These are phyloP conservation scores for Meriones unguiculatus DNA, from an alignment of 2,113 vertebrate genomes.

Conservation along the genomic window DNA sequence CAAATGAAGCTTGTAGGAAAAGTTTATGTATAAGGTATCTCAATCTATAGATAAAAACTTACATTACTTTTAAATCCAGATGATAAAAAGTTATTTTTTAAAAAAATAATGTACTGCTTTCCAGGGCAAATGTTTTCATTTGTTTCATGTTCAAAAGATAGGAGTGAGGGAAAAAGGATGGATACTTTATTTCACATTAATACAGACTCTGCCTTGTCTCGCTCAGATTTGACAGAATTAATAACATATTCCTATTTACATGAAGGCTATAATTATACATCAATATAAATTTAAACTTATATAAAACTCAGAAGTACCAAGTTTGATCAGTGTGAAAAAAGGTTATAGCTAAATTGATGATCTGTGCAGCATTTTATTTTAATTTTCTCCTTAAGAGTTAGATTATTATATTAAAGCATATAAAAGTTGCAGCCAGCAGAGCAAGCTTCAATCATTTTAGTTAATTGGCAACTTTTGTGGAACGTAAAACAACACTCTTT, in stretches of 20 bases:
- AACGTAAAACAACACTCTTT: slow-evolving; percentile 34
- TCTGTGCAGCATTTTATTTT: slow-evolving; percentile 55
- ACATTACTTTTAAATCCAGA: slow-evolving; percentile 37
- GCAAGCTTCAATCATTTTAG: slow-evolving; percentile 65
- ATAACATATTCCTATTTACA: slow-evolving; percentile 33
- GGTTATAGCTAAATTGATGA: slow-evolving; percentile 41
- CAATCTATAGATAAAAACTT: slow-evolving; percentile 19
- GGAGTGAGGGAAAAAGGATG: slow-evolving; percentile 9
- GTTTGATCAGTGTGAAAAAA: slow-evolving; percentile 54
- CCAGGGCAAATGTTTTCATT: slow-evolving; percentile 1
- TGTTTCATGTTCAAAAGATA: background rate
- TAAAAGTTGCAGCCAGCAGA: slow-evolving; percentile 66
- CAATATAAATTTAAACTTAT: slow-evolving; percentile 55
- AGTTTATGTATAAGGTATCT: background rate
- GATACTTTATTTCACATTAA: slow-evolving; percentile 31
- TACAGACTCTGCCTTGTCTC: background rate
- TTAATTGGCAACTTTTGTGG: slow-evolving; percentile 65
- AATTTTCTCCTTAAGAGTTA: slow-evolving; percentile 65
- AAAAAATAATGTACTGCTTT: slow-evolving; percentile 47
- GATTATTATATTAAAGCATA: slow-evolving; percentile 66
- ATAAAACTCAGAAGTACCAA: slow-evolving; percentile 39
- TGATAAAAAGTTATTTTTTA: slow-evolving; percentile 55
- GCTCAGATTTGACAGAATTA: slow-evolving; percentile 39
- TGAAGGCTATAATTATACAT: slow-evolving; percentile 41
- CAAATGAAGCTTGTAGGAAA: background rate